These are phyloP conservation scores for Argentina silus DNA, from an alignment of 2,797 vertebrate species.

Conservation along the genomic window DNA sequence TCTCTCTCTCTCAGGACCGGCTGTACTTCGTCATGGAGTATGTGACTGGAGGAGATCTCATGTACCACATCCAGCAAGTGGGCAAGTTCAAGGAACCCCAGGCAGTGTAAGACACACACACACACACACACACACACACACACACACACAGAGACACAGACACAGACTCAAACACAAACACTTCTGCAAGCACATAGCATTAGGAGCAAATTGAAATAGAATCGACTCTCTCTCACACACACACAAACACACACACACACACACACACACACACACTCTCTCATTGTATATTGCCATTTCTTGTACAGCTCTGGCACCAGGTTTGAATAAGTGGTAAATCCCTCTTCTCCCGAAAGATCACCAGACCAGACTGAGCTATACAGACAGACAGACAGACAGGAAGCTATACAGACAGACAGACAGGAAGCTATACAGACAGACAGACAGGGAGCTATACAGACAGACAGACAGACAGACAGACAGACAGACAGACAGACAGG, in stretches of 20 bases:
- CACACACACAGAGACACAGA: not conserved
- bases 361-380: not conserved
- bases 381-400: too few relatives aligned
- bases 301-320: too few relatives aligned
- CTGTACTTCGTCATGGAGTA: slow-evolving; percentile 99
- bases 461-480: not conserved
- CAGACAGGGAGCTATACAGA: not conserved
- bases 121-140: not conserved
- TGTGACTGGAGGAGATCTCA: slow-evolving; percentile 95
- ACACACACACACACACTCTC: not conserved
- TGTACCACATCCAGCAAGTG: slow-evolving; percentile 89
- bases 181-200: not conserved
- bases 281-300: too few relatives aligned
- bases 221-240: too few relatives aligned
- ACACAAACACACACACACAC: not conserved
- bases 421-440: not conserved
- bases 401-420: not conserved
- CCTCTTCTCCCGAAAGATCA: too few relatives aligned
- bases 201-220: too few relatives aligned
- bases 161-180: slow-evolving; percentile 2
- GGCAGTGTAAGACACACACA: slow-evolving; percentile 82
- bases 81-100: slow-evolving; percentile 98
- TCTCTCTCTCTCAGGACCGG: slow-evolving; percentile 82
- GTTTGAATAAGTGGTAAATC: too few relatives aligned
- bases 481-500: not conserved